Base-by-base conservation (phyloP, 2,888 invertebrate genomes). In the Unio delphinus region DNA sequence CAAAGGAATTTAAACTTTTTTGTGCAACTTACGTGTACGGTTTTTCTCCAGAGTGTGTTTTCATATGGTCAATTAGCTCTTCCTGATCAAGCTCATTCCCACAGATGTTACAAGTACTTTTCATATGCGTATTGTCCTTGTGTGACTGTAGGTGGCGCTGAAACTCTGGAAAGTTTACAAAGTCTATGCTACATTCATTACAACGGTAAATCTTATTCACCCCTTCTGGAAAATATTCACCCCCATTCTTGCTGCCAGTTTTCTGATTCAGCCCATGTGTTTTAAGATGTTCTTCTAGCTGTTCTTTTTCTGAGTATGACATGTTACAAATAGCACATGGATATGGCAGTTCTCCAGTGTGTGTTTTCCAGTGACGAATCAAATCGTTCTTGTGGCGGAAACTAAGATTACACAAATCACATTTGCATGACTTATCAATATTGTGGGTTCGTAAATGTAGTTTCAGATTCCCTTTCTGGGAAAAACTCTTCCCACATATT, bases 391-490 rank as follows among this genome's bases (percentile, higher is more conserved):
- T 63, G 4, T 64, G 58, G n/a, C 70, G 57, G 63, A 67, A 70
- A n/a, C 67, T 64, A 26, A 64, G 56, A 7, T 62, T 61, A 34
- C 70, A 70, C 11, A 60, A 34, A 15, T 54, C 57, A 57, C 70
- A 70, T 15, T 60, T 8, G 60, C 67, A 67, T 45, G 45, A 45
- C 45, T 45, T 45, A 15, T 45, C 45, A 45, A 45, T 45, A 45
- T 45, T 45, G 45, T 45, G 45, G 15, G 45, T 45, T 45, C 45
- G 45, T 45, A 45, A 45, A 45, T 73, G 73, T 8, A 73, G 34
- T 56, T 73, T 73, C 23, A 73, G 54, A 60, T 73, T 73, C 17
- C 73, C 73, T 65, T 73, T 73, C 65, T 73, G 73, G 4, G 73
- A 73, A 45, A 73, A 73, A 17, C 61, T 61, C 30, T 73, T 73